Evolutionary conservation across 1,140 invertebrate genomes (phyloP).

Genomic region (Littorina saxatilis): DNA sequence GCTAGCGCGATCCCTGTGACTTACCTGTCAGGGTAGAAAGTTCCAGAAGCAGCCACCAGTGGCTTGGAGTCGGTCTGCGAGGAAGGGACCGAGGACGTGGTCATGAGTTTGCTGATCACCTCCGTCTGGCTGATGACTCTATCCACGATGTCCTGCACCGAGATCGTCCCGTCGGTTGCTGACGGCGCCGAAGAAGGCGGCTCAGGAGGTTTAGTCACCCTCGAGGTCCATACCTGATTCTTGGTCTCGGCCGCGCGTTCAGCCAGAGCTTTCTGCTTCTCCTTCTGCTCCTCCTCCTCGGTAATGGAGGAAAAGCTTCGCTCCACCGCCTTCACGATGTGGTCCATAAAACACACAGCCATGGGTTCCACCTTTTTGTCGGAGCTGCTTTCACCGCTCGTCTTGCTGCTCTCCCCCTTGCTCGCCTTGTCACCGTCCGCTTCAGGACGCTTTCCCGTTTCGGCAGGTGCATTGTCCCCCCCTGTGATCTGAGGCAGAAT

Average conservation of each 20-base stretch:
- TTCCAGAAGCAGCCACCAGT: constrained; percentile 10
- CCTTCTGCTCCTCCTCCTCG: constrained; percentile 43
- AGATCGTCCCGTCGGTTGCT: constrained; percentile 42
- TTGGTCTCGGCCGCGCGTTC: neutral
- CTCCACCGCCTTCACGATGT: constrained; percentile 66
- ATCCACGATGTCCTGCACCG: constrained; percentile 56
- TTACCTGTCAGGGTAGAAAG: constrained; percentile 32
- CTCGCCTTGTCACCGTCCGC: neutral
- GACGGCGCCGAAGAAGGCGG: neutral
- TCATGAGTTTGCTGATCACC: constrained; percentile 45
- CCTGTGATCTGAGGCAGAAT: constrained; percentile 1
- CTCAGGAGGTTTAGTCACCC: neutral
- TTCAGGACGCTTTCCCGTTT: neutral
- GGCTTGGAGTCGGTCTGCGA: constrained; percentile 27
- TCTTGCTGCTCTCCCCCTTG: neutral
- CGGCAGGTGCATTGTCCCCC: constrained; percentile 18
- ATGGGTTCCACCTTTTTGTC: constrained; percentile 33
- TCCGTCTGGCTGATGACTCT: constrained; percentile 52
- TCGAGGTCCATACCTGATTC: neutral
- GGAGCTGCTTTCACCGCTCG: neutral
- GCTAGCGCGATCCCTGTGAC: no score
- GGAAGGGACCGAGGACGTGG: neutral
- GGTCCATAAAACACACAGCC: constrained; percentile 61
- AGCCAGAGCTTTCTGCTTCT: constrained; percentile 19
- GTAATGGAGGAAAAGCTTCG: constrained; percentile 55